Base-by-base conservation (phyloP, 2,888 invertebrate genomes). In the Mantis religiosa region DNA sequence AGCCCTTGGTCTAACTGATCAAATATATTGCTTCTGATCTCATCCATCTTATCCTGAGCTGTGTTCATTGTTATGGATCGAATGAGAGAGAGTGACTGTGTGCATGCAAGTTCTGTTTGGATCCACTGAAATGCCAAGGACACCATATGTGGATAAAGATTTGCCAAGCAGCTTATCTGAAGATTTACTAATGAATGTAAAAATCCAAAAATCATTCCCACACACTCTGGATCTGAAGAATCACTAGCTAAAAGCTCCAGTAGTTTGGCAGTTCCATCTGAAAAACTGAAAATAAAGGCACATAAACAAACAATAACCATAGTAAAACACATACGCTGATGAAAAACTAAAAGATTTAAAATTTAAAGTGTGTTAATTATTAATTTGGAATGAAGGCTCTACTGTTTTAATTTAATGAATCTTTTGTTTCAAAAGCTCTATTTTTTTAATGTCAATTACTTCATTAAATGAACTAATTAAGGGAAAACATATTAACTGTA, bases 201-300 rank as follows among this genome's bases (percentile, higher is more conserved):
- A 91, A 95, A 95, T 91, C 94, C 94, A 91, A 95, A 93, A 25
- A 95, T 91, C 2, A 94, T 91, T 15, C 93, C 92, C 84, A 94
- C 92, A 89, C 94, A 95, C 91, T 95, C 94, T 6, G 93, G 92
- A 90, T 93, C 92, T 0, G 92, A 92, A 84, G 88, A 87, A 12
- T 92, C 90, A 12, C 87, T 47, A 28, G 85, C 54, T 7, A 34
- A 90, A 84, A 89, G 91, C 91, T 84, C 84, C 8, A 90, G 91
- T 87, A 83, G 91, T 82, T 91, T 91, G 87, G 92, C 91, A 1
- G 94, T 92, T 90, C 94, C 93, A 82, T 91, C 91, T 34, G 82
- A n/a, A 85, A 88, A 89, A 25, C 89, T 89, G 20, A 20, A 71
- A 71, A 3, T 71, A 71, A 71, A 71, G 1, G 25, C 54, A 71